Evolutionary conservation across 2,797 vertebrate genomes (phyloP).

Genomic region (Brotogeris chrysoptera): DNA sequence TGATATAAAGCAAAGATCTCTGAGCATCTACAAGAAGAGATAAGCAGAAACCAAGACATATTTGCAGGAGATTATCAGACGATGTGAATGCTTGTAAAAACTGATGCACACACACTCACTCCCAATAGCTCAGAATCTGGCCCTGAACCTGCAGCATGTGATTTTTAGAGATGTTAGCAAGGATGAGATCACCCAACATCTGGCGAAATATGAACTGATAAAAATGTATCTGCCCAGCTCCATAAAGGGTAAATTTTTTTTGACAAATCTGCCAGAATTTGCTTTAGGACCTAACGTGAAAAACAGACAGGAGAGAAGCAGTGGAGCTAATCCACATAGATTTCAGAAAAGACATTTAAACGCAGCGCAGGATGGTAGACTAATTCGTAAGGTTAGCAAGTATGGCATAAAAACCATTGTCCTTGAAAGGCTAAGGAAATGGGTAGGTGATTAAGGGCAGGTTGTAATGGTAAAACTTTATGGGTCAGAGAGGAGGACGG

Average conservation of each 20-base stretch:
- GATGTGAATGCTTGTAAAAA: background rate
- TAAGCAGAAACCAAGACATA: background rate
- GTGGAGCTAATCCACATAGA: constrained; percentile 62
- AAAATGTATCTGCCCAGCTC: constrained; percentile 33
- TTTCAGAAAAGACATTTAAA: constrained; percentile 68
- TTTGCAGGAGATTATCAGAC: background rate
- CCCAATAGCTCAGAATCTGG: background rate
- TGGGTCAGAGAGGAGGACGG: constrained; percentile 69
- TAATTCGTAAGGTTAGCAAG: constrained; percentile 67
- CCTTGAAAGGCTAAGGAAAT: constrained; percentile 71
- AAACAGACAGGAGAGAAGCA: constrained; percentile 43
- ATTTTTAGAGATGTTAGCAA: background rate
- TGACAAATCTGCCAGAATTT: constrained; percentile 58
- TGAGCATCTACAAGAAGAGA: background rate
- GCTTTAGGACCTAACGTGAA: constrained; percentile 49
- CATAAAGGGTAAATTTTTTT: constrained; percentile 47
- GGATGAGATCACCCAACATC: constrained; percentile 37
- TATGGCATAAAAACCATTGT: constrained; percentile 72
- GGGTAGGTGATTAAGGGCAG: constrained; percentile 69
- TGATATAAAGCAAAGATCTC: background rate
- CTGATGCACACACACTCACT: background rate
- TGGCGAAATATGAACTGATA: constrained; percentile 58
- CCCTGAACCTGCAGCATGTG: background rate
- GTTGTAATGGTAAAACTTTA: constrained; percentile 73
- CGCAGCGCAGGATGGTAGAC: constrained; percentile 37